Conservation (phyloP, 1,140 invertebrate genomes). For the Lasioglossum albipes region DNA sequence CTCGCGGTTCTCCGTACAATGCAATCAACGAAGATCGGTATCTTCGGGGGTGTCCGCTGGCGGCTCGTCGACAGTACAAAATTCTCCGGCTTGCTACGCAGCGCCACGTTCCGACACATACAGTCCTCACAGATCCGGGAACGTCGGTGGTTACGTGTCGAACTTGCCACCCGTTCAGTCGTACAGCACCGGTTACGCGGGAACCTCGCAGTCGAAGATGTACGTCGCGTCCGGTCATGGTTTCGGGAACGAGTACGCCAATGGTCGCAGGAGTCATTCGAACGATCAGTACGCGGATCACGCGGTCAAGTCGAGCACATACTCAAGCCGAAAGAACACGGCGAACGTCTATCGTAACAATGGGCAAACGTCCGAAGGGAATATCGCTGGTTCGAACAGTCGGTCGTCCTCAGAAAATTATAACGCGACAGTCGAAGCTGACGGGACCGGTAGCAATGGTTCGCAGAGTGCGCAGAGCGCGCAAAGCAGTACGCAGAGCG, state of each 20-base stretch:
- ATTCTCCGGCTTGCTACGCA: constrained; percentile 58
- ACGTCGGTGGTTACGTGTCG: neutral
- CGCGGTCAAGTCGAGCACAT: constrained; percentile 5
- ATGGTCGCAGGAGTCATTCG: constrained; percentile 34
- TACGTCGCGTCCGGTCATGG: neutral
- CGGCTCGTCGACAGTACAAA: constrained; percentile 29
- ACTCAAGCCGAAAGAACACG: constrained; percentile 24
- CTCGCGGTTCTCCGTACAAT: constrained; percentile 54
- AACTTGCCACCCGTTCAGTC: constrained; percentile 19
- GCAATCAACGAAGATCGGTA: constrained; percentile 33
- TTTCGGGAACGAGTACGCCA: constrained; percentile 34
- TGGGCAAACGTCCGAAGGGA: constrained; percentile 18
- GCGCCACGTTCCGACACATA: constrained; percentile 55
- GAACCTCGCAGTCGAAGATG: constrained; percentile 21
- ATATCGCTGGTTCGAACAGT: constrained; percentile 8
- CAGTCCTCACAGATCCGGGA: constrained; percentile 38
- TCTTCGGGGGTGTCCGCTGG: constrained; percentile 3
- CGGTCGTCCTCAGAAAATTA: constrained; percentile 35
- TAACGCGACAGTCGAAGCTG: constrained; percentile 8
- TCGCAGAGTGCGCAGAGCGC: constrained; percentile 5
- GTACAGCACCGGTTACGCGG: constrained; percentile 11
- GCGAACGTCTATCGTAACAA: constrained; percentile 28
- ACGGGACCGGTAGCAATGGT: neutral
- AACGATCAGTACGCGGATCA: constrained; percentile 44
- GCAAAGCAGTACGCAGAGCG: neutral